phyloP scores from a whole-genome alignment of 2,888 invertebrate species.

The Troides oblongomaculatus region DNA sequence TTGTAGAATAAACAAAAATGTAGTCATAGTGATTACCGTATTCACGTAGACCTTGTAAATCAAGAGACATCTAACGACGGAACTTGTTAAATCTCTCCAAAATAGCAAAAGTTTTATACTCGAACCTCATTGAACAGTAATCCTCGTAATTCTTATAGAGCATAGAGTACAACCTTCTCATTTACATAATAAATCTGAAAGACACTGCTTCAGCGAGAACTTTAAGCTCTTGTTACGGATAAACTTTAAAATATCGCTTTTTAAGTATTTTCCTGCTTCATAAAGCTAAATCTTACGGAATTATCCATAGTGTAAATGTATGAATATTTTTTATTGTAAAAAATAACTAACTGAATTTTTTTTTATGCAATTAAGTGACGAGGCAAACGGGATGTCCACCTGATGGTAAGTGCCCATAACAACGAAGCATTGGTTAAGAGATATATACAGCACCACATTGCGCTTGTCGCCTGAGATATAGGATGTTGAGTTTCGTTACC shows the following conservation, averaged over 20 bases:
- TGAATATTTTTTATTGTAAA: too few relatives aligned
- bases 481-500: too few relatives aligned
- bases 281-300: background rate
- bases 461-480: too few relatives aligned
- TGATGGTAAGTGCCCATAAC: too few relatives aligned
- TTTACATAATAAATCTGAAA: slow-evolving; percentile 10
- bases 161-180: background rate
- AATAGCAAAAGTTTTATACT: slow-evolving; percentile 13
- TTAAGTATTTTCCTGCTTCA: background rate
- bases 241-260: background rate
- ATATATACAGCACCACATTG: too few relatives aligned
- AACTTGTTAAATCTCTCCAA: slow-evolving; percentile 44
- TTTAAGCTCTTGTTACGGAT: slow-evolving; percentile 1
- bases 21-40: background rate
- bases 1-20: too few relatives aligned
- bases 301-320: background rate
- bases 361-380: too few relatives aligned
- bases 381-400: too few relatives aligned
- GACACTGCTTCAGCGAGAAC: slow-evolving; percentile 6
- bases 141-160: background rate
- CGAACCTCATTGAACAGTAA: slow-evolving; percentile 16
- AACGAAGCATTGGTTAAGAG: too few relatives aligned
- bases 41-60: background rate
- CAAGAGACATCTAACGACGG: slow-evolving; percentile 63
- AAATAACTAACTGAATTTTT: too few relatives aligned